Percentiles rank a stretch among this genome's conserved stretches.
phyloP scores from a whole-genome alignment of 2,797 vertebrate genomes.

The Antrozous pallidus region DNA sequence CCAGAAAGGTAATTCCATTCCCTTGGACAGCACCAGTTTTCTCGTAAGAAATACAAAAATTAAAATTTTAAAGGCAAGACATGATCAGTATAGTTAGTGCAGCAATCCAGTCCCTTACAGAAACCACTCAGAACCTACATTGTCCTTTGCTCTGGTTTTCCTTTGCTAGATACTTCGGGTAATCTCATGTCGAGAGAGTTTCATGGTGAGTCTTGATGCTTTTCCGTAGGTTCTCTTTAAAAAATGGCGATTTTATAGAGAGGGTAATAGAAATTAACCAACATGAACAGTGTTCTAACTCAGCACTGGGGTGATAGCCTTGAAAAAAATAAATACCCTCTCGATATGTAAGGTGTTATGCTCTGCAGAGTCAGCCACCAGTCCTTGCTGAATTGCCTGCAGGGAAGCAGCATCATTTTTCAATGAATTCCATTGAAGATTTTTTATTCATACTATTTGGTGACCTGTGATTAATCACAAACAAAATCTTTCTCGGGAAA shows the following conservation, averaged over 20 bases:
- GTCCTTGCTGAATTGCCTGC: background rate
- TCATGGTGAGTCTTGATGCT: background rate
- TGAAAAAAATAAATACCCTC: background rate
- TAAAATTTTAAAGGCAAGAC: background rate
- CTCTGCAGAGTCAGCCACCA: background rate
- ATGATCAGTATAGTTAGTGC: background rate
- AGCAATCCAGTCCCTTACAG: background rate
- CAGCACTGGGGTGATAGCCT: background rate
- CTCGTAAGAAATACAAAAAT: background rate
- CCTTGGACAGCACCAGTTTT: background rate
- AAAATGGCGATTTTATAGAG: background rate
- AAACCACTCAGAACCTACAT: background rate
- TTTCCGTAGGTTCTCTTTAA: background rate
- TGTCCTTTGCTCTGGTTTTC: constrained; percentile 33
- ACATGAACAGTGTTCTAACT: background rate
- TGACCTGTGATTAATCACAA: background rate
- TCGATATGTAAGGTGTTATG: background rate
- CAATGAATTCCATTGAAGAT: background rate
- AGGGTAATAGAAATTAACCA: background rate
- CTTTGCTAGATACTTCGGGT: background rate
- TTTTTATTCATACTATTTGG: background rate
- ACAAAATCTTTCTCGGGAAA: background rate
- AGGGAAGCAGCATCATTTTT: background rate
- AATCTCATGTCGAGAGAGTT: background rate
- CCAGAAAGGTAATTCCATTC: constrained; percentile 62